Evolutionary conservation across 2,797 vertebrate species (phyloP).

Genomic region (Buceros bicornis): DNA sequence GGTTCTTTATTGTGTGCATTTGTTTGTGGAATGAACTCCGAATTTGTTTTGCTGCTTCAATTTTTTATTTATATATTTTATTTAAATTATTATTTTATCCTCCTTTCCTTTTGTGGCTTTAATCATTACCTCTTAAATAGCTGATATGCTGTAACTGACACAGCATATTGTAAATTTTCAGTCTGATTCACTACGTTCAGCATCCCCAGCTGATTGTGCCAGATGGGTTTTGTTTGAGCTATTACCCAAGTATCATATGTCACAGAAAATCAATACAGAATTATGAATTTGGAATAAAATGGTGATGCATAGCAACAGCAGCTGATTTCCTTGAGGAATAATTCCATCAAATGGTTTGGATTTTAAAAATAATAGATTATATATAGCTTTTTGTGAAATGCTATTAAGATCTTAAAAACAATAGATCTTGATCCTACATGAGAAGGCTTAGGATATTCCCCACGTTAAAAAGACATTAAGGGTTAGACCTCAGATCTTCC

Average conservation of each 20-base stretch:
- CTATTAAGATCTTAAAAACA: neutral
- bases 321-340: constrained; percentile 30
- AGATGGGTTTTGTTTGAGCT: constrained; percentile 52
- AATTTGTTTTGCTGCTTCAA: neutral
- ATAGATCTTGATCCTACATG: neutral
- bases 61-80: neutral
- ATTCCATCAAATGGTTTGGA: neutral
- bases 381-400: neutral
- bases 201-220: constrained; percentile 20
- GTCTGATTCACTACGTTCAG: constrained; percentile 16
- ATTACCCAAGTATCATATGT: constrained; percentile 49
- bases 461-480: neutral
- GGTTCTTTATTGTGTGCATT: neutral
- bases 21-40: neutral
- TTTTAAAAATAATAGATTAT: neutral
- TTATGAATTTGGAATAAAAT: constrained; percentile 48
- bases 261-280: constrained; percentile 52
- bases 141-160: constrained; percentile 2
- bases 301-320: constrained; percentile 1
- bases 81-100: neutral
- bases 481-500: neutral
- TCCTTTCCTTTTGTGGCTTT: neutral
- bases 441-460: neutral
- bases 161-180: constrained; percentile 33
- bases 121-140: neutral